These are phyloP conservation scores for Etheostoma nigrum DNA, from an alignment of 2,797 vertebrate species.

Conservation along the genomic window DNA sequence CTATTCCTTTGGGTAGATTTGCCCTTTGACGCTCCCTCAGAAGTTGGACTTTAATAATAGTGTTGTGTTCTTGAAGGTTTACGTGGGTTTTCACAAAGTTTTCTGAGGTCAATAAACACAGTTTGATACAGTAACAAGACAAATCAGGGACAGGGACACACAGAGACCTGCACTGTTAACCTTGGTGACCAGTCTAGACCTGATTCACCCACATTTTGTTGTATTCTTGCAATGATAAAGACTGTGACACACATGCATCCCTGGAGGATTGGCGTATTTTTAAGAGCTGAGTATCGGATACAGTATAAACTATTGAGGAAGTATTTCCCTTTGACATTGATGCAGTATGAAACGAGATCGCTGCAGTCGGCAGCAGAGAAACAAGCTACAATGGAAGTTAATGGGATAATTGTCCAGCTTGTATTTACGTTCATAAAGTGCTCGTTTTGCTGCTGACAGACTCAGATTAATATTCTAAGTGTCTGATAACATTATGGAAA, in stretches of 20 bases:
- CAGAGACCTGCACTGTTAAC: background rate
- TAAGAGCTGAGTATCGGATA: too few relatives aligned
- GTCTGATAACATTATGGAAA: too few relatives aligned
- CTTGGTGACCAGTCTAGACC: background rate
- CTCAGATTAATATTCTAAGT: too few relatives aligned
- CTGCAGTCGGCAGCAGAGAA: too few relatives aligned
- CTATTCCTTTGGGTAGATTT: background rate
- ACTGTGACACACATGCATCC: background rate
- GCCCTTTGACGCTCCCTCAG: background rate
- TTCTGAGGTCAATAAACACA: constrained; percentile 3
- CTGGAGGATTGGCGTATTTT: too few relatives aligned
- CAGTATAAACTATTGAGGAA: too few relatives aligned
- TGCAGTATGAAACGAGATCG: too few relatives aligned
- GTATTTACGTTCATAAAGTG: too few relatives aligned
- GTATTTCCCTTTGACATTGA: too few relatives aligned
- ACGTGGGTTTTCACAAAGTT: constrained; percentile 7
- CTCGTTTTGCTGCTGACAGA: too few relatives aligned
- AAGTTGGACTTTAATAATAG: constrained; percentile 4
- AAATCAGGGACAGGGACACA: constrained; percentile 24
- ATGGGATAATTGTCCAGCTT: too few relatives aligned
- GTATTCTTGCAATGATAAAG: background rate
- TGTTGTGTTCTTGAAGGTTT: constrained; percentile 15
- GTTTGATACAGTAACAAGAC: constrained; percentile 14
- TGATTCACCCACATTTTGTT: background rate
- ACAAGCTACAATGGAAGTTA: too few relatives aligned